Conservation (phyloP, 2,113 vertebrate genomes). For the Rallus limicola region DNA sequence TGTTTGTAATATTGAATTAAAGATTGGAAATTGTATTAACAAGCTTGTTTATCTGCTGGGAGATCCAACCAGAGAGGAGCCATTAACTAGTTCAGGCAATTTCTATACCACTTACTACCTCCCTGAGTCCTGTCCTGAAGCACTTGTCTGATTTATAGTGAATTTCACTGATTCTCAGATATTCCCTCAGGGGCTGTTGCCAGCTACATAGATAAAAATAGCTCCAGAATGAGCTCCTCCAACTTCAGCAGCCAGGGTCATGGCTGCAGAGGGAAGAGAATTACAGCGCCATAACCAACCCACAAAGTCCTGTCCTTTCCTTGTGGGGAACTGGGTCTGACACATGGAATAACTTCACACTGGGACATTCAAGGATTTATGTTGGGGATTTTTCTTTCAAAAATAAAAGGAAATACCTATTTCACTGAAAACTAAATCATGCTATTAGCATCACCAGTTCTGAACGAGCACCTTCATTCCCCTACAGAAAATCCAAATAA, state of each 20-base stretch:
- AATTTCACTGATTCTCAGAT: background rate
- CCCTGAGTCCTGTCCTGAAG: background rate
- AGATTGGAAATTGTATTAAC: background rate
- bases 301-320: background rate
- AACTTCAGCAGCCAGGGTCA: slow-evolving; percentile 1
- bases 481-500: background rate
- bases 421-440: background rate
- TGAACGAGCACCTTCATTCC: background rate
- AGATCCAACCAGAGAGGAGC: background rate
- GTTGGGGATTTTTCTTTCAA: background rate
- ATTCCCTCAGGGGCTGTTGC: background rate
- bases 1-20: background rate
- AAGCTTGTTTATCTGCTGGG: background rate
- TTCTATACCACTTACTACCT: background rate
- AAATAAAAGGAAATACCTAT: background rate
- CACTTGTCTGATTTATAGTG: background rate
- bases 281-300: background rate
- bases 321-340: background rate
- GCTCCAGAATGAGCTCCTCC: background rate
- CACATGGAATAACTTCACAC: background rate
- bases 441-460: background rate
- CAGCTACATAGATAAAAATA: slow-evolving; percentile 38
- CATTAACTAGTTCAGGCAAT: background rate
- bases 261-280: background rate
- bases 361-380: background rate